Evolutionary conservation across 2,888 invertebrate genomes (phyloP), one percentile per base, ranked within the genome.

Genomic region (Leptopilina myrica): DNA sequence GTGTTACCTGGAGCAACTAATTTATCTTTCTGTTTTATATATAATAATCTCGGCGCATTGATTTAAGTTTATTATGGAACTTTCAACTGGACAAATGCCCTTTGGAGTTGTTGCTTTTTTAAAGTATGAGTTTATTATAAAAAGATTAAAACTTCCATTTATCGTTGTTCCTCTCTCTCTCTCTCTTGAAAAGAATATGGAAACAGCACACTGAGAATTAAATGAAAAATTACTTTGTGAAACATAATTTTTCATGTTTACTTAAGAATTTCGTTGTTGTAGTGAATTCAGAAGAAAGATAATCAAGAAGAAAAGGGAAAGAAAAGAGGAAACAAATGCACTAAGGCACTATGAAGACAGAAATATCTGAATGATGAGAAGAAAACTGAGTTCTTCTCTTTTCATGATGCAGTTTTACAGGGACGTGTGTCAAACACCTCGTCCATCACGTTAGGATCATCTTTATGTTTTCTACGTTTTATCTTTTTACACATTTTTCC

Each of bases 241-340:
- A 11, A 73, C n/a, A 73, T n/a, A 56, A 73, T 73, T 73, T 53
- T 33, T 73, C 40, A 56, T 73, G 56, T 56, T 73, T 73, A 73
- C n/a, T 9, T 33, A 73, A 33, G 56, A 56, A 73, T 26, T 7
- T 46, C 46, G 33, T n/a, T 26, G 33, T 33, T 73, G 53, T 56
- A 26, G 14, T n/a, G 20, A n/a, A 56, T 53, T 5, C 73, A 73
- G 33, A 26, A 53, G n/a, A 73, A 73, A 3, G 33, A 49, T 73
- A 46, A 46, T 46, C 1, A 46, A 9, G 9, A 8, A 46, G 9
- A 46, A 7, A 11, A 11, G 33, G 56, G 40, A 73, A 5, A 56
- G 2, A 49, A 12, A 20, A 53, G 8, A 33, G n/a, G 9, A 56
- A 73, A 73, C 26, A 56, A 1, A 73, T 56, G 56, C 11, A 73